Conservation (phyloP, 1,140 invertebrate genomes). For the Matsumurasca onukii region DNA sequence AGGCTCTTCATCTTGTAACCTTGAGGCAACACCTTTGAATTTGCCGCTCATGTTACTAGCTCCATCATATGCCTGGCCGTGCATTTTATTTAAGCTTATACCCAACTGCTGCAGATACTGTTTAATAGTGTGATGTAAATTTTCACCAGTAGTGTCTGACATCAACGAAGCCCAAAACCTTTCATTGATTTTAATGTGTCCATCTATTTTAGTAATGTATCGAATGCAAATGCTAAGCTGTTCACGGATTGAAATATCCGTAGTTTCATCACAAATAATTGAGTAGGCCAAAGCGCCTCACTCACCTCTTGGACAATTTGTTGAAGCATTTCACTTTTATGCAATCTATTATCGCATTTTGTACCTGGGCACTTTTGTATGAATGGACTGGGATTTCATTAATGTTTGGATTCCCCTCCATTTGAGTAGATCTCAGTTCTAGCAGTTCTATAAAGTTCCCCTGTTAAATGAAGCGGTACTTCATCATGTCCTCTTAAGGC, state of each 20-base stretch:
- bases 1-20: not conserved
- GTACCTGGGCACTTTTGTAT: not conserved
- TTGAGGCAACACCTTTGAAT: conserved; percentile 4
- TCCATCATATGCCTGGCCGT: not conserved
- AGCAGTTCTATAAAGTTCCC: not conserved
- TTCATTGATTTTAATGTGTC: not conserved
- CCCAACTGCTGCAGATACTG: not conserved
- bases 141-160: not conserved
- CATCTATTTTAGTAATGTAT: not conserved
- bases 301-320: not conserved
- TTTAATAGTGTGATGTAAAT: not conserved
- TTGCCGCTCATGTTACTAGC: conserved; percentile 9
- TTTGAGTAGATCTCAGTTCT: not conserved
- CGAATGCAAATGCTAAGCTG: not conserved
- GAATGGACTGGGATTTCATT: not conserved
- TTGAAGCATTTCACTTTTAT: conserved; percentile 1
- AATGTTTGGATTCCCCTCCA: not conserved
- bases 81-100: conserved; percentile 2
- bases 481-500: not conserved
- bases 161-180: not conserved
- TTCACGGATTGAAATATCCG: not conserved
- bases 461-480: not conserved
- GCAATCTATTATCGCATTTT: not conserved
- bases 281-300: not conserved
- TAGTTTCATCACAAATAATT: conserved; percentile 1